Evolutionary conservation across 2,888 invertebrate genomes (phyloP), one percentile per base, ranked within the genome.

Genomic region (Xestoiulus laeticollis): DNA sequence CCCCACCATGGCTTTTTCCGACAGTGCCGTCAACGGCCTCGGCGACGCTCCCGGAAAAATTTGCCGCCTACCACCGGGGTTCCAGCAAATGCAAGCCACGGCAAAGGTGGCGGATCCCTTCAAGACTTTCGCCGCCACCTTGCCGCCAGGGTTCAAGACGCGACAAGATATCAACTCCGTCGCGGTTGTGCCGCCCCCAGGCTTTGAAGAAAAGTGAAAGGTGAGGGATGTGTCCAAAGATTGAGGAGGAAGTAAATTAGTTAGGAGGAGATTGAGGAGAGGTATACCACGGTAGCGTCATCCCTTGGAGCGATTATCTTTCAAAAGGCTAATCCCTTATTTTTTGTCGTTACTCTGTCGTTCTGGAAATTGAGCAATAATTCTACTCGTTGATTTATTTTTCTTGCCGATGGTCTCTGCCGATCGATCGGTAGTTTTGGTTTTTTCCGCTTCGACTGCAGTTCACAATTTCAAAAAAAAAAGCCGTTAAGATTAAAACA

Each of bases 1-100:
- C 4, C 87, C 87, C 30, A 82, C 32, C 32, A 87, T 43, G 87
- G 83, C 87, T 14, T 87, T 87, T 82, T 14, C 38, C 2, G 82
- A 59, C 38, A 44, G 53, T n/a, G 32, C 44, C 4, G 84, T 32
- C n/a, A 84, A 84, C 14, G 84, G 84, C 38, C 1, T 59, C 5
- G 59, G 38, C 84, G 38, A 84, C 19, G 4, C 84, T 12, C 32
- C 33, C 6, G 38, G 84, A 1, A 30, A 1, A 19, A 5, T 16
- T 26, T 22, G 22, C 10, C n/a, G 59, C 30, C 78, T 83, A 0
- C 82, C 87, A 16, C 87, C 87, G 0, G 87, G 87, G 1, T 87
- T 87, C 38, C 43, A 82, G 19, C 30, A 33, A 19, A 6, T 16
- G 59, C 59, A 59, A 22, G 22, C n/a, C 22, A 6, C 22, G 22